phyloP scores from a whole-genome alignment of 2,113 vertebrate species.

The Leucopternis melanops region DNA sequence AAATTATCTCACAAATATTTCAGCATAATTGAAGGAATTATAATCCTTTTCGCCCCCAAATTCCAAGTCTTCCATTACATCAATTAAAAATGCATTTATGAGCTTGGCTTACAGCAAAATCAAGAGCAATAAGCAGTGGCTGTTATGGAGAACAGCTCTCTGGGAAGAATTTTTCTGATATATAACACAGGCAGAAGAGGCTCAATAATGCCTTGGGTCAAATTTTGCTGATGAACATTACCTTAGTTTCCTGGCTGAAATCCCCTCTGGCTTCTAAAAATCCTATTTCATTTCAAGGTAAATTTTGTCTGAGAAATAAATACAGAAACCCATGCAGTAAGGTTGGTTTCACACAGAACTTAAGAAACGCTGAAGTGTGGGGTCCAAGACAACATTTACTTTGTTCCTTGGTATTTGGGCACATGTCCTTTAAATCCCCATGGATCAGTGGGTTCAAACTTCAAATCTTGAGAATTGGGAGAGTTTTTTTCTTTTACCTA shows the following conservation, averaged over 20 bases:
- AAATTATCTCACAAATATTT: not conserved
- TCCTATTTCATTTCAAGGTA: not conserved
- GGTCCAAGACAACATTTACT: not conserved
- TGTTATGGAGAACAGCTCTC: not conserved
- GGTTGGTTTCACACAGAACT: not conserved
- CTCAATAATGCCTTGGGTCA: not conserved
- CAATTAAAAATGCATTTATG: constrained; percentile 21
- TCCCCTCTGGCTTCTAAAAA: not conserved
- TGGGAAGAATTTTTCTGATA: constrained; percentile 1
- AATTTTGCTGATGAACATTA: constrained; percentile 1
- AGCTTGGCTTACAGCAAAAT: not conserved
- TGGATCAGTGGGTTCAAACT: not conserved
- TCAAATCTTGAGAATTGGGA: not conserved
- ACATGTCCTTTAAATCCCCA: not conserved
- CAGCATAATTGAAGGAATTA: not conserved
- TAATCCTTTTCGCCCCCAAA: fast-evolving
- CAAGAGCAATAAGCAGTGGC: not conserved
- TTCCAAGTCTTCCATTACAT: not conserved
- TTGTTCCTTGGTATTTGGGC: not conserved
- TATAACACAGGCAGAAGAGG: not conserved
- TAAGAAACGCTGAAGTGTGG: not conserved
- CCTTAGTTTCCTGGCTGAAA: not conserved
- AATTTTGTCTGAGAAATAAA: not conserved
- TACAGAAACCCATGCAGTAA: not conserved
- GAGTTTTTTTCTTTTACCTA: not conserved